Percentiles rank a stretch among this genome's conserved stretches.
Evolutionary conservation across 2,888 invertebrate species (phyloP).

Genomic region (Orthosia incerta): DNA sequence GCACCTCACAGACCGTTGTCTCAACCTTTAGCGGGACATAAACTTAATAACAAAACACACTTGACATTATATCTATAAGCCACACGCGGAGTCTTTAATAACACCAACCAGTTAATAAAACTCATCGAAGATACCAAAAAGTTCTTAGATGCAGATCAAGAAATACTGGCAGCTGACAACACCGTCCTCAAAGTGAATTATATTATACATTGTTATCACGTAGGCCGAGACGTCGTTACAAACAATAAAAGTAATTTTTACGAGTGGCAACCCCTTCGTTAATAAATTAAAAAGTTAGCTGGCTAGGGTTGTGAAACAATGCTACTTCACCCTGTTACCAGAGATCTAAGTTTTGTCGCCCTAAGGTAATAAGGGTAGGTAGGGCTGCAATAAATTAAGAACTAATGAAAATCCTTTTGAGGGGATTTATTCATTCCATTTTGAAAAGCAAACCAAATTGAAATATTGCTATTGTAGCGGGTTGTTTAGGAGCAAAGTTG

Average conservation of each 20-base stretch:
- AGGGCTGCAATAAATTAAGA: conserved; percentile 62
- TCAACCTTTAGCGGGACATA: conserved; percentile 85
- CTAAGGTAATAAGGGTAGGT: conserved; percentile 74
- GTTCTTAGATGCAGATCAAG: conserved; percentile 63
- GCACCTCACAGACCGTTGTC: conserved; percentile 78
- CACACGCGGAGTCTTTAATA: conserved; percentile 76
- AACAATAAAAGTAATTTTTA: conserved; percentile 91
- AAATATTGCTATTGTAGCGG: conserved; percentile 34
- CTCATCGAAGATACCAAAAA: conserved; percentile 33
- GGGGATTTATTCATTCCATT: conserved; percentile 53
- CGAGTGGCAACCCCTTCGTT: conserved; percentile 88
- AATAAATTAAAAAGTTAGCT: conserved; percentile 90
- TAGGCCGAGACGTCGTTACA: conserved; percentile 90
- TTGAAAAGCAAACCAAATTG: conserved; percentile 41
- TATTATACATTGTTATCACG: conserved; percentile 89
- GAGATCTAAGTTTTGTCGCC: conserved; percentile 85
- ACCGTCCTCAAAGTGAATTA: conserved; percentile 82
- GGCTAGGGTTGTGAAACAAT: conserved; percentile 87
- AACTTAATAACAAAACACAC: conserved; percentile 84
- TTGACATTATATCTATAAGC: conserved; percentile 83
- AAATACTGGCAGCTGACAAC: conserved; percentile 65
- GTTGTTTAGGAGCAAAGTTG: conserved; percentile 35
- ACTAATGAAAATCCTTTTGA: conserved; percentile 60
- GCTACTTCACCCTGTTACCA: conserved; percentile 86
- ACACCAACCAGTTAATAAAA: conserved; percentile 61